These are phyloP conservation scores for Paracentrotus lividus DNA, from an alignment of 53 echinoderm and acorn worm genomes.

Conservation along the genomic window DNA sequence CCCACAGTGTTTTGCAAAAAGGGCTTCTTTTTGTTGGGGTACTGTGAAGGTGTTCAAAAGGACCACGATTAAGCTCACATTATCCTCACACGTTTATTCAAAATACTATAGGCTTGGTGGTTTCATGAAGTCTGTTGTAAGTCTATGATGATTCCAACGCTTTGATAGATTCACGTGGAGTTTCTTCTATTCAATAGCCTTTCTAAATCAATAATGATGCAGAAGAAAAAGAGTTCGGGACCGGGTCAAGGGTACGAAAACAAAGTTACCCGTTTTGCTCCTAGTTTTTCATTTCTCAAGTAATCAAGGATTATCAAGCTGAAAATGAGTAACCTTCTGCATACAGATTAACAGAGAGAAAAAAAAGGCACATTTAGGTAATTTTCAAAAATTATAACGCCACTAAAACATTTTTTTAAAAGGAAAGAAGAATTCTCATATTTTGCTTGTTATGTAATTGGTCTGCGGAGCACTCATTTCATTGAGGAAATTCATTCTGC, in stretches of 20 bases:
- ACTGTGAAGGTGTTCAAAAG: too few relatives aligned
- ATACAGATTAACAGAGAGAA: not conserved
- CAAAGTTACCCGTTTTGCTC: not conserved
- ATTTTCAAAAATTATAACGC: too few relatives aligned
- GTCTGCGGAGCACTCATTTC: too few relatives aligned
- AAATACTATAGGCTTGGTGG: not conserved
- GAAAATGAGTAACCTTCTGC: not conserved
- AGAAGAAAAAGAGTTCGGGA: not conserved
- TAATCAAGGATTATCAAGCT: not conserved
- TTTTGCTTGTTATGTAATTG: too few relatives aligned
- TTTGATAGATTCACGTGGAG: conserved; percentile 45
- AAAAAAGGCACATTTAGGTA: too few relatives aligned
- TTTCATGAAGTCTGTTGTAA: too few relatives aligned
- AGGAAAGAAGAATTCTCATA: too few relatives aligned
- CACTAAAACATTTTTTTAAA: too few relatives aligned
- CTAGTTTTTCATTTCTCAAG: not conserved
- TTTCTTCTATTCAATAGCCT: not conserved
- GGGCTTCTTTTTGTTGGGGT: not conserved
- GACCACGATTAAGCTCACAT: not conserved
- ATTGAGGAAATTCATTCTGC: too few relatives aligned
- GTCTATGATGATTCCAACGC: too few relatives aligned
- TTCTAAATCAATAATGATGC: not conserved
- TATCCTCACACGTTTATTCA: not conserved
- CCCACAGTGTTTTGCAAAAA: not conserved
- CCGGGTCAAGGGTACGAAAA: not conserved